A percentile compares a stretch with the other conserved stretches of the same genome.
These are phyloP conservation scores for Aldabrachelys gigantea DNA, from an alignment of 2,113 vertebrate species.

Conservation along the genomic window DNA sequence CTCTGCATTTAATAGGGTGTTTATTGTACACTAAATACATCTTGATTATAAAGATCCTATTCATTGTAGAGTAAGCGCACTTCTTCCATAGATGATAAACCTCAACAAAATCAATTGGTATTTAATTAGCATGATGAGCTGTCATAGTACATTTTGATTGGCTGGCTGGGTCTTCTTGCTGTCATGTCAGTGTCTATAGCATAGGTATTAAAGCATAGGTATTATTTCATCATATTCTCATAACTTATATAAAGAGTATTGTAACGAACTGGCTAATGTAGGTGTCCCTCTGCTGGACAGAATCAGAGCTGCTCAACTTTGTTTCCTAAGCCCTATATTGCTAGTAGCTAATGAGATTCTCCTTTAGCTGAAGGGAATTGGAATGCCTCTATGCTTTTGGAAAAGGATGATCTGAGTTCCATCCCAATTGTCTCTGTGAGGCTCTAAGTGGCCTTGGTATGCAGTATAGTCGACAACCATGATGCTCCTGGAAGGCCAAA, in stretches of 20 bases:
- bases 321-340: background rate
- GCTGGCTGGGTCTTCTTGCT: background rate
- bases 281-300: rapidly evolving
- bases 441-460: rapidly evolving
- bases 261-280: background rate
- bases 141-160: background rate
- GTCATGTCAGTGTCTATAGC: background rate
- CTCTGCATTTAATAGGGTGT: background rate
- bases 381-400: background rate
- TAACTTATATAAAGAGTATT: background rate
- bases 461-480: background rate
- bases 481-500: background rate
- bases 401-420: background rate
- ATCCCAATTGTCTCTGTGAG: background rate
- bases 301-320: background rate
- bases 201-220: background rate
- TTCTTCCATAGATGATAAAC: background rate
- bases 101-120: background rate
- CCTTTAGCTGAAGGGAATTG: background rate
- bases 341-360: background rate
- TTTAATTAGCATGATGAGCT: conserved; percentile 23
- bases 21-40: conserved; percentile 15
- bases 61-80: background rate
- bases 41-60: conserved; percentile 3
- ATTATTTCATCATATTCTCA: background rate